Percentiles rank a stretch among this genome's conserved stretches.
Evolutionary conservation across 2,797 vertebrate genomes (phyloP).

Genomic region (Phoeniculus purpureus): DNA sequence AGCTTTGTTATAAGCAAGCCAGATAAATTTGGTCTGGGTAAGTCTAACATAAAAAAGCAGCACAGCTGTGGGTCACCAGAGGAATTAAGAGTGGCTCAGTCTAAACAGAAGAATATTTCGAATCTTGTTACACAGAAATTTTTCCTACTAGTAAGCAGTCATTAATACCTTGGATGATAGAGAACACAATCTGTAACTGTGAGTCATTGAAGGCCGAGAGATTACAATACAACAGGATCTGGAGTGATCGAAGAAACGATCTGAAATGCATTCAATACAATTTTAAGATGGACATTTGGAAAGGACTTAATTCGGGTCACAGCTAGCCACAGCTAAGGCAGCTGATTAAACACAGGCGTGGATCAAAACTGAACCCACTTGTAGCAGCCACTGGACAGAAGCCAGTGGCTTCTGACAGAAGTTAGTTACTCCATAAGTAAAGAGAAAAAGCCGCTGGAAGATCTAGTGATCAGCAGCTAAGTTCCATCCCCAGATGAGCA

Average conservation of each 20-base stretch:
- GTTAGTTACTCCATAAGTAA: neutral
- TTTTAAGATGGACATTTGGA: neutral
- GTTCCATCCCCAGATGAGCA: neutral
- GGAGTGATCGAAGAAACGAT: neutral
- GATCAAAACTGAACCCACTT: neutral
- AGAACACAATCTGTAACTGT: neutral
- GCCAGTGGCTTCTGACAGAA: neutral
- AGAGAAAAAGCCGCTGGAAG: neutral
- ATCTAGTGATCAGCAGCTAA: neutral
- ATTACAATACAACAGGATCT: neutral
- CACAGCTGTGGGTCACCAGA: neutral
- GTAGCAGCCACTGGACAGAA: neutral
- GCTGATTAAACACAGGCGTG: neutral
- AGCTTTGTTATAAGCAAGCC: constrained; percentile 18
- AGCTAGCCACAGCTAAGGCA: neutral
- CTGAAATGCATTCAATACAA: neutral
- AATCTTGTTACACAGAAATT: neutral
- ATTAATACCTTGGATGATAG: neutral
- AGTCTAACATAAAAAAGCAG: constrained; percentile 12
- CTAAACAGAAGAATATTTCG: constrained; percentile 30
- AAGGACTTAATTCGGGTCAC: neutral
- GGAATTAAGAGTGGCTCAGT: constrained; percentile 7
- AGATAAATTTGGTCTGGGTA: constrained; percentile 23
- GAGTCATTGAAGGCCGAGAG: neutral
- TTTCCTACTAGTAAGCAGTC: constrained; percentile 1